Conservation (phyloP, 2,797 vertebrate species). For the Rhinoraja longicauda region DNA sequence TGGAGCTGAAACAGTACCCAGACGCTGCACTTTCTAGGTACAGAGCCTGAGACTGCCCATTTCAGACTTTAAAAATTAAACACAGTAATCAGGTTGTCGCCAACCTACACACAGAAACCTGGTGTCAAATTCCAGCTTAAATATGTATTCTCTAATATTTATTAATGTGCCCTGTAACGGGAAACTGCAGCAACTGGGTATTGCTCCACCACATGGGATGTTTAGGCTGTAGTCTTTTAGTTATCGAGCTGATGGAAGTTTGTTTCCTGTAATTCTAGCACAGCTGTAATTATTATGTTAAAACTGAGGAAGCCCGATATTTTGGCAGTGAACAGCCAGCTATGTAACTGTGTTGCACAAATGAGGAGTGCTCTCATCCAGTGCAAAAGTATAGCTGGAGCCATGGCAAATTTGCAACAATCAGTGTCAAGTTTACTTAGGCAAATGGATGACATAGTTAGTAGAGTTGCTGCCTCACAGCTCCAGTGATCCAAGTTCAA, state of each 20-base stretch:
- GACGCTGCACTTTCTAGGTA: neutral
- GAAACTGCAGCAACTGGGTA: neutral
- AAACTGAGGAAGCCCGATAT: neutral
- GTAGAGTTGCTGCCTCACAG: no score
- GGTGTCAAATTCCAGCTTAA: neutral
- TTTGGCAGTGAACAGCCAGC: neutral
- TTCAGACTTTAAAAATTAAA: neutral
- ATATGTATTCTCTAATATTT: neutral
- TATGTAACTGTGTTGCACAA: neutral
- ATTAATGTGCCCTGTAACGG: neutral
- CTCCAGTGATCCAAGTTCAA: neutral
- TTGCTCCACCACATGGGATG: neutral
- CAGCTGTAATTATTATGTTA: neutral
- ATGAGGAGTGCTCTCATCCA: neutral
- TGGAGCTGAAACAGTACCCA: neutral
- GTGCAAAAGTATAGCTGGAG: neutral
- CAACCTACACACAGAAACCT: neutral
- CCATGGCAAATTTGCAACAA: neutral
- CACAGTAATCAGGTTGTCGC: neutral
- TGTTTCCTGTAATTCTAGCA: neutral
- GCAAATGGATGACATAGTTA: no score
- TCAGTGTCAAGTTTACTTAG: neutral
- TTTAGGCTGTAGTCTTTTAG: neutral
- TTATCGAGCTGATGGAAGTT: neutral
- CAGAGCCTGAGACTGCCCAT: no score